Conservation (phyloP, 1,140 invertebrate genomes). For the Drosophila sproati region DNA sequence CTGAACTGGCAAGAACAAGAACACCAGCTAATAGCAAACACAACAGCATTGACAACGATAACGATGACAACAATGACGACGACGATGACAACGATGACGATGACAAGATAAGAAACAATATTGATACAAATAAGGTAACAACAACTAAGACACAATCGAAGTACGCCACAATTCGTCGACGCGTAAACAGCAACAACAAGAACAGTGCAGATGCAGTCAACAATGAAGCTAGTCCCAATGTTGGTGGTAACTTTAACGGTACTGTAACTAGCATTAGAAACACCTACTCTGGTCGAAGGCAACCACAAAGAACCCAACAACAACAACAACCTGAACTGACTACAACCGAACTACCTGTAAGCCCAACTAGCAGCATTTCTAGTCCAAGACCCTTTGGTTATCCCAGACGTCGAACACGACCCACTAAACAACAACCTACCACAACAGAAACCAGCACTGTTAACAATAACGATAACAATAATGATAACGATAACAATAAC, state of each 20-base stretch:
- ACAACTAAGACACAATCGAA: conserved; percentile 58
- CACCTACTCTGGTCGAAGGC: conserved; percentile 71
- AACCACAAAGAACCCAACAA: conserved; percentile 56
- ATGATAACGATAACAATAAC: conserved; percentile 43
- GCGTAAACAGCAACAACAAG: conserved; percentile 50
- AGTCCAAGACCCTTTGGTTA: conserved; percentile 86
- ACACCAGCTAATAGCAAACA: conserved; percentile 1
- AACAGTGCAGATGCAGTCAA: conserved; percentile 62
- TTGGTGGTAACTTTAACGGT: conserved; percentile 44
- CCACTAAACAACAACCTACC: conserved; percentile 45
- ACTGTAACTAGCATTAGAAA: conserved; percentile 71
- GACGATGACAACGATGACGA: conserved; percentile 42
- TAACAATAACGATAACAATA: conserved; percentile 37
- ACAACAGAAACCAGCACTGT: conserved; percentile 31
- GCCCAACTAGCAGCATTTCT: conserved; percentile 82
- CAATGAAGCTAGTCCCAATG: conserved; percentile 75
- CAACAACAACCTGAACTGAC: conserved; percentile 52
- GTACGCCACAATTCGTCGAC: conserved; percentile 51
- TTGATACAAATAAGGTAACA: conserved; percentile 70
- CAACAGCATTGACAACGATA: conserved; percentile 35
- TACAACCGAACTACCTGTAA: conserved; percentile 55
- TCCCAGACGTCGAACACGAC: conserved; percentile 81
- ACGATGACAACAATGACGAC: conserved; percentile 44
- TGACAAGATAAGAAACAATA: conserved; percentile 39
- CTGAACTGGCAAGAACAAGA: conserved; percentile 58